A percentile compares a stretch with the other conserved stretches of the same genome.
Conservation (phyloP, 2,113 vertebrate genomes). For the Gadus chalcogrammus region DNA sequence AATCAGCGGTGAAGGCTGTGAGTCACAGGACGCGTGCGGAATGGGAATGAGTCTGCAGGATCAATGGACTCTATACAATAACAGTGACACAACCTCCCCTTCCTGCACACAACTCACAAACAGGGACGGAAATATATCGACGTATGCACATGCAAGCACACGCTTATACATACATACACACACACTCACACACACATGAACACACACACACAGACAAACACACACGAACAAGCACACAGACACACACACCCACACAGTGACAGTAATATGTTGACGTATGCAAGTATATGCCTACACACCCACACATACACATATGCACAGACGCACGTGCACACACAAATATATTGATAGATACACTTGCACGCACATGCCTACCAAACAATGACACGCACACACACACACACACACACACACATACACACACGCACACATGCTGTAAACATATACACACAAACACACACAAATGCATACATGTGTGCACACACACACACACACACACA, state of each 20-base stretch:
- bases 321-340: too few relatives aligned
- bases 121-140: too few relatives aligned
- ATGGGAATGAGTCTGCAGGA: constrained; percentile 45
- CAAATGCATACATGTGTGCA: too few relatives aligned
- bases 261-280: too few relatives aligned
- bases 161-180: not conserved
- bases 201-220: not conserved
- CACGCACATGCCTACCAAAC: constrained; percentile 4
- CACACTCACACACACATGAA: not conserved
- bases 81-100: constrained; percentile 26
- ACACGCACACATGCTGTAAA: too few relatives aligned
- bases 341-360: too few relatives aligned
- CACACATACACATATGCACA: too few relatives aligned
- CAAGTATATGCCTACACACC: too few relatives aligned
- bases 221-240: too few relatives aligned
- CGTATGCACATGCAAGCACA: too few relatives aligned
- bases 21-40: constrained; percentile 29
- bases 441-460: not conserved
- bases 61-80: constrained; percentile 53
- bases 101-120: not conserved
- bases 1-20: constrained; percentile 15
- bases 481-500: too few relatives aligned
- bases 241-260: too few relatives aligned
- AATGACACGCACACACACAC: not conserved
- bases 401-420: not conserved